Base-by-base conservation (phyloP, 2,888 invertebrate species). In the Caenorhabditis virilis region DNA sequence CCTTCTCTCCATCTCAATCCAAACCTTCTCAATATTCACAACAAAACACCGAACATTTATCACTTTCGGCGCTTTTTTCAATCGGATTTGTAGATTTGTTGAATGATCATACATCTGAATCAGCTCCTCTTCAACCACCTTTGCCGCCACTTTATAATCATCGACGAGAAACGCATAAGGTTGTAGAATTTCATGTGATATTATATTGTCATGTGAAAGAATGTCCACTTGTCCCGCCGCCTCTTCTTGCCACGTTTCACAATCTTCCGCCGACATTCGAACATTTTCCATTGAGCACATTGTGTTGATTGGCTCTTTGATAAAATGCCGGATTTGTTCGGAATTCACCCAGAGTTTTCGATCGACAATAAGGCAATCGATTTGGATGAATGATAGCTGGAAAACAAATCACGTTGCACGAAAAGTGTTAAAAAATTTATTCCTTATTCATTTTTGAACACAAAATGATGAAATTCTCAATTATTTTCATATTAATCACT, bases 191-290 rank as follows among this genome's bases (percentile, higher is more conserved):
- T 39, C 54, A 42, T 63, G 53, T n/a, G 27, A 16, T 0, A 53
- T 22, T 27, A 63, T 63, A 23, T 50, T 38, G 18, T 63, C 63
- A 38, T 63, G 63, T 3, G 63, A 45, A 2, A 63, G 47, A 25
- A 46, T 50, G 33, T 63, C 63, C n/a, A 54, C 63, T 16, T 30
- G 35, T 43, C 35, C 35, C 23, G 47, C 51, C 4, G 58, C 54
- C 18, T 63, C 63, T 20, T 63, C 63, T 41, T 63, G 63, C 63
- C 63, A 63, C 35, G 38, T 53, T 22, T 63, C 63, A n/a, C 57
- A 45, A 25, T 63, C 63, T 33, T 63, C 64, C 2, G 51, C 22
- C 4, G 64, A 50, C 55, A 64, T 59, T 54, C 64, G 16, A 22
- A 64, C 64, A n/a, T 52, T 59, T 26, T 59, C 58, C 42, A 64